Evolutionary conservation across 2,888 invertebrate species (phyloP), one percentile per base, ranked within the genome.

Genomic region (Agrochola circellaris): DNA sequence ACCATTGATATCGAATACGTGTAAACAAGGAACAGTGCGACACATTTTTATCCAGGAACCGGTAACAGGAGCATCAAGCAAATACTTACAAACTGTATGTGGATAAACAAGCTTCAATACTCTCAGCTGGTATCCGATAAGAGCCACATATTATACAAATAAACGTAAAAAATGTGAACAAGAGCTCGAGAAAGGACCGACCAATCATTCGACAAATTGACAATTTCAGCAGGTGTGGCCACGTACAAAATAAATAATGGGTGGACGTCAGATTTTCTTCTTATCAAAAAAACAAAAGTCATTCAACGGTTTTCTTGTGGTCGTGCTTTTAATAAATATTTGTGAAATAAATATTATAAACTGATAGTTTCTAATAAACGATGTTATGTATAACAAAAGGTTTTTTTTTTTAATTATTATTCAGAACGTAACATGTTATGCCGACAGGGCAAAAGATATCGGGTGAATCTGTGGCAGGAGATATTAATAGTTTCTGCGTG

Each of bases 81-180:
- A 80, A 82, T 91, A 95, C 96, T 95, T 87, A 96, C 96, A 95
- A 92, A 89, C 83, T 91, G 82, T 88, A 85, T 82, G 71, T 84
- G 71, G 83, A 85, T 84, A 89, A 88, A 89, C 85, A 89, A 91
- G 87, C 89, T 92, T 91, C 86, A 91, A 88, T 90, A 90, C 89
- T 91, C 91, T 94, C 89, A 94, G 90, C 92, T 92, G 89, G 80
- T 89, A 91, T 91, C 88, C 80, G 91, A 90, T 90, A 93, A 89
- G 89, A 93, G 88, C 94, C 93, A 92, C 95, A 96, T 96, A 95
- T 82, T 94, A 93, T 79, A 93, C 90, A 94, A 94, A 94, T 93
- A 93, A 94, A 92, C 93, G 88, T 84, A 89, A 91, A 93, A 93
- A 93, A 91, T 92, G 88, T 88, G 90, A 93, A 93, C 90, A 93